Evolutionary conservation across 2,113 vertebrate species (phyloP).

Genomic region (Picathartes gymnocephalus): DNA sequence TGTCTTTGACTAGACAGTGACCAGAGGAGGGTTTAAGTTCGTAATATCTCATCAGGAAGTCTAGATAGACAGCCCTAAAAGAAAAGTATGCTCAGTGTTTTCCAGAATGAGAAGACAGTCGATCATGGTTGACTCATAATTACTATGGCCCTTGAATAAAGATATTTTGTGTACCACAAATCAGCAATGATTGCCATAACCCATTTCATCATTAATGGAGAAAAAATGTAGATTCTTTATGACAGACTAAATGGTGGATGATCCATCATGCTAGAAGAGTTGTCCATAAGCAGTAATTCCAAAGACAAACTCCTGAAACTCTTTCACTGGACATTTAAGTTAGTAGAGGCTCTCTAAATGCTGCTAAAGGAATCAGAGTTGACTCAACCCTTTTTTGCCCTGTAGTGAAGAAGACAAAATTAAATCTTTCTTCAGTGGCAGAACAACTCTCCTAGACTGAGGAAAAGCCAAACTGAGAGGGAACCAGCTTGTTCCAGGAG

Average conservation of each 20-base stretch:
- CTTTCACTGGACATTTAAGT: neutral
- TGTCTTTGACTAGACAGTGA: neutral
- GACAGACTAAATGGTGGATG: neutral
- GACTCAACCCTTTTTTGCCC: neutral
- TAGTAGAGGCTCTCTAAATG: neutral
- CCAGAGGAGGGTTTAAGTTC: neutral
- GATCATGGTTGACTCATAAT: neutral
- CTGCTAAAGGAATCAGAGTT: neutral
- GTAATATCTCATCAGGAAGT: neutral
- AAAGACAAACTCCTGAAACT: neutral
- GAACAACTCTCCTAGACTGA: neutral
- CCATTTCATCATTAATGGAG: neutral
- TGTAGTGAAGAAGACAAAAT: neutral
- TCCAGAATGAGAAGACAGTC: neutral
- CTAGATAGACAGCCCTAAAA: neutral
- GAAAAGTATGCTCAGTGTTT: neutral
- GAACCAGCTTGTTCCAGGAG: neutral
- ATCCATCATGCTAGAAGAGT: neutral
- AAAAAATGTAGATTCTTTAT: neutral
- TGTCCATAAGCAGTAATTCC: neutral
- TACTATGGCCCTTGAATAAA: neutral
- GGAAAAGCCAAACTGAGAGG: neutral
- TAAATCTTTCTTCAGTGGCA: neutral
- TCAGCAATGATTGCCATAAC: neutral
- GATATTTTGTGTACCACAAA: neutral